Percentiles rank a stretch among this genome's conserved stretches.
Conservation (phyloP, 2,113 vertebrate genomes). For the Gyps fulvus region DNA sequence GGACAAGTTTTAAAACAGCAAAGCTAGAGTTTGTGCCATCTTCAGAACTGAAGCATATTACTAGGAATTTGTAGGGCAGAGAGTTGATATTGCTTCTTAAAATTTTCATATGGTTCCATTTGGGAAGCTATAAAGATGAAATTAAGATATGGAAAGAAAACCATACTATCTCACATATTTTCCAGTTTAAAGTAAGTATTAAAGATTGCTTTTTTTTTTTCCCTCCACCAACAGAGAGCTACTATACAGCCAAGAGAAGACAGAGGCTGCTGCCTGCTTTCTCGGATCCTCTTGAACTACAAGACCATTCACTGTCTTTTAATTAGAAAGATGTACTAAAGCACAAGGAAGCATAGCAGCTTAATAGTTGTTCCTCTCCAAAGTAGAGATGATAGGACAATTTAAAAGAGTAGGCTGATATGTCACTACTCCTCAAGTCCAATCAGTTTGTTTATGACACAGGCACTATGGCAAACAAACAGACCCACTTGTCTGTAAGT, state of each 20-base stretch:
- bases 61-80: not conserved
- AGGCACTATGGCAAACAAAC: not conserved
- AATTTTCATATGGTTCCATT: not conserved
- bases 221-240: not conserved
- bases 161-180: not conserved
- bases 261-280: not conserved
- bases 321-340: not conserved
- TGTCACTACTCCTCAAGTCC: not conserved
- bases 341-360: not conserved
- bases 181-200: not conserved
- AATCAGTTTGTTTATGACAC: not conserved
- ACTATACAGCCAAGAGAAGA: not conserved
- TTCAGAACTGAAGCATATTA: constrained; percentile 17
- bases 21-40: not conserved
- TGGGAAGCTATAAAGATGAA: not conserved
- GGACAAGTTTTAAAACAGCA: not conserved
- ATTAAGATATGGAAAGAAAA: not conserved
- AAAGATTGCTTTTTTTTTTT: not conserved
- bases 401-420: not conserved
- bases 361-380: not conserved
- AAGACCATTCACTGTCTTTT: not conserved
- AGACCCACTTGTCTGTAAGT: not conserved
- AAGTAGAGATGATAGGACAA: not conserved
- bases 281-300: not conserved
- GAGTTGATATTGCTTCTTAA: not conserved